Evolutionary conservation across 2,888 invertebrate genomes (phyloP), one percentile per base, ranked within the genome.

Genomic region (Chrysolina haemoptera): DNA sequence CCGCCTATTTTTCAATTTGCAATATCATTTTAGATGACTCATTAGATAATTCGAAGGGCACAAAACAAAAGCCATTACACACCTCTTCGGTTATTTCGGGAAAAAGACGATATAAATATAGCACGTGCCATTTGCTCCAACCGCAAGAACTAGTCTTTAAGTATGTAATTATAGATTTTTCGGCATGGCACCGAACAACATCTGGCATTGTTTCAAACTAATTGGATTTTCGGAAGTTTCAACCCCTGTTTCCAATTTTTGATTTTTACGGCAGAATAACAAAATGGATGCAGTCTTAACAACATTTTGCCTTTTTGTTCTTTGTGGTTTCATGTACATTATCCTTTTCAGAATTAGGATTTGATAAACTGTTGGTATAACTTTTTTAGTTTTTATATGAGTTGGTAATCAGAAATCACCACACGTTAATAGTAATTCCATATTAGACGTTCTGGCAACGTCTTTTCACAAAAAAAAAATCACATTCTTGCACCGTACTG

Each of bases 91-190:
- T 48, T 66, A 78, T 79, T 77, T 75, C 68, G 67, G 66, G 67
- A 69, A 41, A n/a, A 73, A 78, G 48, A 67, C 18, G 67, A 67
- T 77, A 78, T 74, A 77, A 71, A 74, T 77, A 76, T 62, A 81
- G 80, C 81, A 80, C 82, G 82, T 81, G 82, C 82, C 82, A 79
- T 81, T 81, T 78, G 81, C 78, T 79, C 74, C 78, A 46, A 73
- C 76, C 76, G 71, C 78, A 76, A 79, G 68, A 69, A 40, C 67
- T 62, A 69, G 66, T 53, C 62, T 62, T 50, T 66, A 55, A 53
- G 67, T 75, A 67, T 81, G 78, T 84, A 84, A 84, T 84, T 84
- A 84, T 83, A 83, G 80, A 84, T 84, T 83, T 81, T 83, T 80
- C 80, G 75, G 80, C 77, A 79, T 79, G 50, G 78, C 70, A 71